Evolutionary conservation across 2,113 vertebrate species (phyloP).

Genomic region (Oophaga pumilio): DNA sequence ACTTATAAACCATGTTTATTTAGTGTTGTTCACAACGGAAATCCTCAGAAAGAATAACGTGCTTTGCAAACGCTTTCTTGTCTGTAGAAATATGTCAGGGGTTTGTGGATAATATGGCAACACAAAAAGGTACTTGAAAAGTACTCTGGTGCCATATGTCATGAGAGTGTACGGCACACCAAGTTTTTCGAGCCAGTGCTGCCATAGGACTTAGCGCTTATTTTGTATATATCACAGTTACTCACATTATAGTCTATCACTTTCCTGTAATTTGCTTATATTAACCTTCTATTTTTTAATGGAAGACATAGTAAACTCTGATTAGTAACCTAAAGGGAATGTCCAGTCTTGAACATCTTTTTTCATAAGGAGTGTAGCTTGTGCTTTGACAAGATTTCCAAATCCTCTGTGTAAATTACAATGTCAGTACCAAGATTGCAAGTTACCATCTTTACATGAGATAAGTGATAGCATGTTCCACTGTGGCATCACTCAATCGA

Average conservation of each 20-base stretch:
- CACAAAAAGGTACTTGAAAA: not conserved
- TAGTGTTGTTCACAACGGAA: not conserved
- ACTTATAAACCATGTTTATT: not conserved
- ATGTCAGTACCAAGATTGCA: too few relatives aligned
- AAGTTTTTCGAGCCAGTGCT: not conserved
- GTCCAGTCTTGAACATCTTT: not conserved
- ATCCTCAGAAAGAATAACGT: not conserved
- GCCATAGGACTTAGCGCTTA: not conserved
- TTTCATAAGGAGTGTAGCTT: not conserved
- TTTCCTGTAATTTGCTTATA: not conserved
- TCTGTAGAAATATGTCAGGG: not conserved
- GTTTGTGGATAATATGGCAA: not conserved
- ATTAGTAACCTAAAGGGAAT: not conserved
- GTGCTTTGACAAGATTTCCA: not conserved
- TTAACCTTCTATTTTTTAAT: not conserved
- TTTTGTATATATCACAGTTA: not conserved
- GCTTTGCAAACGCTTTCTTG: not conserved
- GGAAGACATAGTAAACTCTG: not conserved
- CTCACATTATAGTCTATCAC: not conserved
- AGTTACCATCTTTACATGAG: too few relatives aligned
- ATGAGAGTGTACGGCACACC: not conserved
- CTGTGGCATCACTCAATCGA: too few relatives aligned
- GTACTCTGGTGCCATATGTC: not conserved
- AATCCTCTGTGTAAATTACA: not conserved
- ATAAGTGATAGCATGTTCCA: too few relatives aligned